phyloP scores from a whole-genome alignment of 1,140 invertebrate genomes.

The Apolygus lucorum region DNA sequence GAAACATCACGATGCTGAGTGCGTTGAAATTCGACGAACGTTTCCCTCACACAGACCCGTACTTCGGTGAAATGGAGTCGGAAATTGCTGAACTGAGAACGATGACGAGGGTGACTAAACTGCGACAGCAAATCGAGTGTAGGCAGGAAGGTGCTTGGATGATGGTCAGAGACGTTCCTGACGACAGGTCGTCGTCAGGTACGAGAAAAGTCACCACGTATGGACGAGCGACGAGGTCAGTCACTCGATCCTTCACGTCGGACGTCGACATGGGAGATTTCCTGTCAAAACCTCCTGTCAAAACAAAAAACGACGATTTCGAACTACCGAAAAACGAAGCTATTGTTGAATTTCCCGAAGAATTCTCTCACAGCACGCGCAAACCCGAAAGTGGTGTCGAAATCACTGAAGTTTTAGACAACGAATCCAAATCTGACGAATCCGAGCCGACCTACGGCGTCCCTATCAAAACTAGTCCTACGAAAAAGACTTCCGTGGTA shows the following conservation, averaged over 20 bases:
- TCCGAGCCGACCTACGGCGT: not conserved
- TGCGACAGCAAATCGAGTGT: slow-evolving; percentile 25
- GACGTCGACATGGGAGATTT: not conserved
- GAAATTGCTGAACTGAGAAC: slow-evolving; percentile 33
- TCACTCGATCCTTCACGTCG: slow-evolving; percentile 15
- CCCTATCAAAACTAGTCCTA: not conserved
- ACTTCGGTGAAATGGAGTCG: slow-evolving; percentile 22
- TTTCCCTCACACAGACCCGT: slow-evolving; percentile 7
- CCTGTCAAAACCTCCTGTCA: not conserved
- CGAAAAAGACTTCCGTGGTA: slow-evolving; percentile 26
- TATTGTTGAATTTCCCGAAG: slow-evolving; percentile 12
- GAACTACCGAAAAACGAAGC: not conserved
- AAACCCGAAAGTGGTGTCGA: not conserved
- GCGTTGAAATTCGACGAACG: not conserved
- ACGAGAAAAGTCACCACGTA: slow-evolving; percentile 24
- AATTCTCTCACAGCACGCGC: not conserved
- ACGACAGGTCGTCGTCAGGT: slow-evolving; percentile 2
- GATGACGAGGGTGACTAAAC: slow-evolving; percentile 33
- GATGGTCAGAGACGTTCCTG: slow-evolving; percentile 19
- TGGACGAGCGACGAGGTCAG: slow-evolving; percentile 18
- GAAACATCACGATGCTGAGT: not conserved
- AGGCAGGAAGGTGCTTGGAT: slow-evolving; percentile 26
- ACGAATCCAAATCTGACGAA: not conserved
- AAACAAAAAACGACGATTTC: not conserved
- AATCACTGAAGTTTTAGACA: not conserved